Percentiles rank a stretch among this genome's conserved stretches.
phyloP scores from a whole-genome alignment of 2,797 vertebrate species.

The Micrastur ruficollis region DNA sequence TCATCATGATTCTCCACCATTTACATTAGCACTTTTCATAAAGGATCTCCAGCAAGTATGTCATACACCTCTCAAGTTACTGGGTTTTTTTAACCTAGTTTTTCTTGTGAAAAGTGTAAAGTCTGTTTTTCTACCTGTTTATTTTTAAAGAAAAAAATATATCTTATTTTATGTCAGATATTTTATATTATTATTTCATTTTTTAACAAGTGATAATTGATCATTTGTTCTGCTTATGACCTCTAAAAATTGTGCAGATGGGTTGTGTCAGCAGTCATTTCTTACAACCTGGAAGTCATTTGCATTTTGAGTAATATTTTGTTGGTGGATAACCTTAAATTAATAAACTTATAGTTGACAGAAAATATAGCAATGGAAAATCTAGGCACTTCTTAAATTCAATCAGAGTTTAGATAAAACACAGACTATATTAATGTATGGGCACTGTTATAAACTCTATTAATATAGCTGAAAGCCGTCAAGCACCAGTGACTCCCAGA shows the following conservation, averaged over 20 bases:
- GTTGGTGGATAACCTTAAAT: constrained; percentile 65
- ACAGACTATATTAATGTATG: constrained; percentile 77
- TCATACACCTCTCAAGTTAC: constrained; percentile 10
- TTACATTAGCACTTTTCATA: constrained; percentile 4
- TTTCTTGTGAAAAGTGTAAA: constrained; percentile 36
- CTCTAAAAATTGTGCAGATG: background rate
- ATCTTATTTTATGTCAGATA: background rate
- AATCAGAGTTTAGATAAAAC: constrained; percentile 79
- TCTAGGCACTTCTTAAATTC: constrained; percentile 77
- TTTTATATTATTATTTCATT: background rate
- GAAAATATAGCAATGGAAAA: constrained; percentile 66
- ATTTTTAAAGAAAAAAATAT: background rate
- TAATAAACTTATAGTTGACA: constrained; percentile 70
- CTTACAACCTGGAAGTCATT: background rate
- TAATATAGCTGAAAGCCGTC: constrained; percentile 81
- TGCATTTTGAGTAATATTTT: constrained; percentile 65
- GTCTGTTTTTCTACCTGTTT: background rate
- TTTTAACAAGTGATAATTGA: background rate
- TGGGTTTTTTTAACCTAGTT: background rate
- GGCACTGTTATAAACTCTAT: constrained; percentile 79
- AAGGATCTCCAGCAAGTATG: constrained; percentile 2
- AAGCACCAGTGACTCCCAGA: constrained; percentile 78
- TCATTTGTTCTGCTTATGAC: background rate
- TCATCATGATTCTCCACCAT: background rate
- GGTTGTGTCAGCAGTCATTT: background rate